Percentiles rank a stretch among this genome's conserved stretches.
Evolutionary conservation across 2,888 invertebrate genomes (phyloP).

Genomic region (Tholera decimalis): DNA sequence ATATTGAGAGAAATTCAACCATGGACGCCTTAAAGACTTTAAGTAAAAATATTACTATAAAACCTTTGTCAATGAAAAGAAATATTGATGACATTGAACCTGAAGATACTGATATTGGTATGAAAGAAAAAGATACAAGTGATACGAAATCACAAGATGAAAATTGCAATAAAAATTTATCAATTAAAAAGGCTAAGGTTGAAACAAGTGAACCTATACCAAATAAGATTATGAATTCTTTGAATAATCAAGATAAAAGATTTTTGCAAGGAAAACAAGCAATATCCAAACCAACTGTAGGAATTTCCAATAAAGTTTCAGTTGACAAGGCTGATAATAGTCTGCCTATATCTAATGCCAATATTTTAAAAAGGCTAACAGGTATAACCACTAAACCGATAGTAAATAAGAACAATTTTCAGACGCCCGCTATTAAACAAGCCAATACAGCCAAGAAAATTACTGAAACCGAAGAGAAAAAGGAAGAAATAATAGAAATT

Average conservation of each 20-base stretch:
- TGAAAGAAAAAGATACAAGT: slow-evolving; percentile 21
- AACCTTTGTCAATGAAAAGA: slow-evolving; percentile 65
- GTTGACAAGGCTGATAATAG: slow-evolving; percentile 27
- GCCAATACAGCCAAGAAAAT: slow-evolving; percentile 65
- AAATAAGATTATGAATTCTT: slow-evolving; percentile 22
- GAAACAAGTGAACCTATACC: slow-evolving; percentile 29
- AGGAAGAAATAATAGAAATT: slow-evolving; percentile 82
- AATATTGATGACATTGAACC: slow-evolving; percentile 57
- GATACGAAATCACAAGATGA: slow-evolving; percentile 24
- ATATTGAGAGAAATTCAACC: slow-evolving; percentile 53
- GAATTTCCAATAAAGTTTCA: slow-evolving; percentile 3
- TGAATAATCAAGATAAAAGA: slow-evolving; percentile 25
- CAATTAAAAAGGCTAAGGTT: slow-evolving; percentile 44
- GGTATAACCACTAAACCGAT: slow-evolving; percentile 60
- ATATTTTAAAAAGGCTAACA: slow-evolving; percentile 45
- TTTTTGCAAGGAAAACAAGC: slow-evolving; percentile 2
- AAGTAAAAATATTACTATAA: slow-evolving; percentile 75
- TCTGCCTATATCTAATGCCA: slow-evolving; percentile 30
- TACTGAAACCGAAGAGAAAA: slow-evolving; percentile 60
- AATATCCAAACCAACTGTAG: slow-evolving; percentile 13
- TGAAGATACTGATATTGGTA: slow-evolving; percentile 40
- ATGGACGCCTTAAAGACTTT: slow-evolving; percentile 72
- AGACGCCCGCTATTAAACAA: slow-evolving; percentile 39
- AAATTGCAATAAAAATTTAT: slow-evolving; percentile 42
- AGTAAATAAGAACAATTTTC: slow-evolving; percentile 32